Evolutionary conservation across 2,113 vertebrate species (phyloP).

Genomic region (Pampusana beccarii): DNA sequence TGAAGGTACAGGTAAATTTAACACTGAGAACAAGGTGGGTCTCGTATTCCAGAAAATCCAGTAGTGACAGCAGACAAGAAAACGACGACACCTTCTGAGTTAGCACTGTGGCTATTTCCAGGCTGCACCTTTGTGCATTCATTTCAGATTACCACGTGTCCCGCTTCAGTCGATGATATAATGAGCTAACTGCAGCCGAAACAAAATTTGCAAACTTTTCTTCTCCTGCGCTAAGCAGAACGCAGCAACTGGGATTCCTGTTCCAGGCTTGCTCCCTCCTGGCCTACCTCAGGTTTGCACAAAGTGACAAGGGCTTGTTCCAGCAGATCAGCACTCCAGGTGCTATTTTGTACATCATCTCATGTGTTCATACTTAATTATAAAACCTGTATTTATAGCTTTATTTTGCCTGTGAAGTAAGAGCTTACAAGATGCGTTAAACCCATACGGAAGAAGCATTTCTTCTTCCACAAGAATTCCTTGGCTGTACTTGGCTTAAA

Average conservation of each 20-base stretch:
- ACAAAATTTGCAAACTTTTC: background rate
- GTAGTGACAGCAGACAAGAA: background rate
- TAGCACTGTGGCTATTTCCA: background rate
- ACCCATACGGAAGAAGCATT: background rate
- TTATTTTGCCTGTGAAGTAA: background rate
- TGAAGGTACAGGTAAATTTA: background rate
- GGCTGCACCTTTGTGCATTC: background rate
- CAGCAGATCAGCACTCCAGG: background rate
- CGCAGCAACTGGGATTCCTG: background rate
- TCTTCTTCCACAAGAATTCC: background rate
- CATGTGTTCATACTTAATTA: background rate
- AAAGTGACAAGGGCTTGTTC: background rate
- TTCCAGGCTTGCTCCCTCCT: background rate
- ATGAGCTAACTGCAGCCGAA: background rate
- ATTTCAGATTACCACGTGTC: background rate
- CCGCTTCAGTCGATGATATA: background rate
- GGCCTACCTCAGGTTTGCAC: background rate
- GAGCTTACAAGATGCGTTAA: background rate
- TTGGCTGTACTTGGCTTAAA: background rate
- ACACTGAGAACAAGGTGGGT: background rate
- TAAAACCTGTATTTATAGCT: background rate
- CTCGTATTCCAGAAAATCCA: background rate
- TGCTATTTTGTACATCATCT: background rate
- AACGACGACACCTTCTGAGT: background rate
- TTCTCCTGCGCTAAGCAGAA: background rate